Conservation (phyloP, 2,113 vertebrate genomes). For the Astur gentilis region DNA sequence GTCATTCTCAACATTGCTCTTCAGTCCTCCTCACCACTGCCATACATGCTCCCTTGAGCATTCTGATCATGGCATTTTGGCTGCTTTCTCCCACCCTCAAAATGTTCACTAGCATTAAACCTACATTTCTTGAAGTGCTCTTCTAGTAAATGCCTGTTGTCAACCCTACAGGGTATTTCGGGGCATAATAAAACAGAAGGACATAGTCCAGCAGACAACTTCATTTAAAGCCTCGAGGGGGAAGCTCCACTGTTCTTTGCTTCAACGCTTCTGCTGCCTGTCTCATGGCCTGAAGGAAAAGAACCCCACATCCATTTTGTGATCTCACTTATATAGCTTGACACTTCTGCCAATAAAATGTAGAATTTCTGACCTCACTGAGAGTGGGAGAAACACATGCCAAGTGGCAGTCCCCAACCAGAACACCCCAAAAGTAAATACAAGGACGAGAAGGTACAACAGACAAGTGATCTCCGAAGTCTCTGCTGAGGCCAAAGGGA, state of each 20-base stretch:
- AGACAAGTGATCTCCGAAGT: not conserved
- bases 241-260: not conserved
- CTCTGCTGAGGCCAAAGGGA: not conserved
- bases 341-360: not conserved
- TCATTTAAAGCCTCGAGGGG: not conserved
- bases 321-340: not conserved
- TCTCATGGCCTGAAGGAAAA: not conserved
- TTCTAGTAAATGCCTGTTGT: not conserved
- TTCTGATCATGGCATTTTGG: not conserved
- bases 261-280: fast-evolving
- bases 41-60: not conserved
- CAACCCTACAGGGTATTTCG: not conserved
- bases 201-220: not conserved
- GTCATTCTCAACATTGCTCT: not conserved
- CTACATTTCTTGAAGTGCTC: not conserved
- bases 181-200: not conserved
- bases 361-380: not conserved
- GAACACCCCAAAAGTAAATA: not conserved
- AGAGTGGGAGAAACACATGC: not conserved
- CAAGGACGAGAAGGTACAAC: not conserved
- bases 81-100: not conserved
- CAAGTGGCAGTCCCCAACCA: not conserved
- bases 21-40: not conserved
- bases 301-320: too few species aligned
- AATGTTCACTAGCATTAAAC: not conserved